A percentile compares a stretch with the other conserved stretches of the same genome.
These are phyloP conservation scores for Amorpha juglandis DNA, from an alignment of 2,888 invertebrate genomes.

Conservation along the genomic window DNA sequence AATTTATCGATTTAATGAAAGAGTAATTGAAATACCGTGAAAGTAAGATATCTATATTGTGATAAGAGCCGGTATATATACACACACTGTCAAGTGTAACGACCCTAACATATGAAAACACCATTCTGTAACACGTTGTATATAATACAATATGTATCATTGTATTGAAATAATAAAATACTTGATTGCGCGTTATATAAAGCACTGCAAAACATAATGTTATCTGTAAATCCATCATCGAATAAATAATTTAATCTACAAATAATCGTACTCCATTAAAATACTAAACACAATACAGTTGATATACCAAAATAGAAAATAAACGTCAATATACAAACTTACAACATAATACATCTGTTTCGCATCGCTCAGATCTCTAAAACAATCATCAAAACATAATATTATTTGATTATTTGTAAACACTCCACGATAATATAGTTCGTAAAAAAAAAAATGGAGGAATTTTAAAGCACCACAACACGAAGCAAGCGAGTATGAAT, in stretches of 20 bases:
- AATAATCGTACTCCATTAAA: constrained; percentile 25
- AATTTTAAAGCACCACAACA: constrained; percentile 46
- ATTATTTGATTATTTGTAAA: constrained; percentile 26
- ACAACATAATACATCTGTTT: constrained; percentile 34
- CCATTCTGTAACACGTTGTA: too few species aligned
- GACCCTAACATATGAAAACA: too few species aligned
- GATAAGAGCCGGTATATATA: too few species aligned
- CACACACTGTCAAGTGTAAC: too few species aligned
- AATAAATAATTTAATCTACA: constrained; percentile 27
- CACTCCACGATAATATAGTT: not conserved
- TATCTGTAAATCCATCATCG: constrained; percentile 27
- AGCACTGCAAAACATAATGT: constrained; percentile 33
- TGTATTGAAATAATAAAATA: constrained; percentile 31
- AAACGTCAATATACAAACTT: constrained; percentile 32
- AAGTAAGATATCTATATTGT: too few species aligned
- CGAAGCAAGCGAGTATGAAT: constrained; percentile 48
- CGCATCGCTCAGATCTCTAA: constrained; percentile 59
- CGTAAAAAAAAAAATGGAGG: constrained; percentile 9
- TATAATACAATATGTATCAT: constrained; percentile 6
- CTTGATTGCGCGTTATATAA: constrained; percentile 38
- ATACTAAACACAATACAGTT: constrained; percentile 31
- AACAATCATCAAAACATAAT: constrained; percentile 32
- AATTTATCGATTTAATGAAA: too few species aligned
- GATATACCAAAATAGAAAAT: constrained; percentile 33
- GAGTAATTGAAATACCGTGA: too few species aligned